A percentile compares a stretch with the other conserved stretches of the same genome.
Conservation (phyloP, 2,797 vertebrate genomes). For the Mionectes olivaceus region DNA sequence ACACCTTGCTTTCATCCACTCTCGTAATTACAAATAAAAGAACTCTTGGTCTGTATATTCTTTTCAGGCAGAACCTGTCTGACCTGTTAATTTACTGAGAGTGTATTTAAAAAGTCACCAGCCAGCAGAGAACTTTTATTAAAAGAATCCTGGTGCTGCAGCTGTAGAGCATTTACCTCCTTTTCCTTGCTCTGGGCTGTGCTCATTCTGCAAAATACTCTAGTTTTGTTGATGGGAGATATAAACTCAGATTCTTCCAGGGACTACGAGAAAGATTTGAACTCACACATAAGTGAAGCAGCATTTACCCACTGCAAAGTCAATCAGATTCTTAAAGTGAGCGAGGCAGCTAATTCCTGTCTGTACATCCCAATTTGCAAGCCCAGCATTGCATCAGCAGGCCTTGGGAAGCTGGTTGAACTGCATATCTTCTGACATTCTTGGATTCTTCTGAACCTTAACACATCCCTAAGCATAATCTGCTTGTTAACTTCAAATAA, state of each 20-base stretch:
- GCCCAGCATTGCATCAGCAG: background rate
- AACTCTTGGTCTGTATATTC: background rate
- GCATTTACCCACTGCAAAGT: background rate
- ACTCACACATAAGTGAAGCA: background rate
- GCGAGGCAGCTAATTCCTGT: background rate
- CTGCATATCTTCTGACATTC: background rate
- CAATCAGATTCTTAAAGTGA: background rate
- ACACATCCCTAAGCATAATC: background rate
- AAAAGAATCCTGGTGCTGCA: background rate
- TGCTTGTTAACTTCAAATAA: background rate
- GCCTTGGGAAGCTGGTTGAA: background rate
- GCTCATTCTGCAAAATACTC: background rate
- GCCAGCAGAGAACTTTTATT: background rate
- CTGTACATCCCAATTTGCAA: background rate
- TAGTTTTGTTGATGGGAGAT: background rate
- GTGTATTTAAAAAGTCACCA: background rate
- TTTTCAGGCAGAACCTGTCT: slow-evolving; percentile 65
- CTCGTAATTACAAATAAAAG: slow-evolving; percentile 55
- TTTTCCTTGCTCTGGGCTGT: background rate
- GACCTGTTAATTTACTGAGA: slow-evolving; percentile 52
- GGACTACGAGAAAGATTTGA: background rate
- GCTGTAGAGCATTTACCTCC: background rate
- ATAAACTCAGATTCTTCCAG: background rate
- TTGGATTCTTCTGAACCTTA: background rate
- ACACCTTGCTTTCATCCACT: slow-evolving; percentile 64